Percentiles rank a stretch among this genome's conserved stretches.
phyloP scores from a whole-genome alignment of 2,888 invertebrate genomes.

The Unio pictorum region DNA sequence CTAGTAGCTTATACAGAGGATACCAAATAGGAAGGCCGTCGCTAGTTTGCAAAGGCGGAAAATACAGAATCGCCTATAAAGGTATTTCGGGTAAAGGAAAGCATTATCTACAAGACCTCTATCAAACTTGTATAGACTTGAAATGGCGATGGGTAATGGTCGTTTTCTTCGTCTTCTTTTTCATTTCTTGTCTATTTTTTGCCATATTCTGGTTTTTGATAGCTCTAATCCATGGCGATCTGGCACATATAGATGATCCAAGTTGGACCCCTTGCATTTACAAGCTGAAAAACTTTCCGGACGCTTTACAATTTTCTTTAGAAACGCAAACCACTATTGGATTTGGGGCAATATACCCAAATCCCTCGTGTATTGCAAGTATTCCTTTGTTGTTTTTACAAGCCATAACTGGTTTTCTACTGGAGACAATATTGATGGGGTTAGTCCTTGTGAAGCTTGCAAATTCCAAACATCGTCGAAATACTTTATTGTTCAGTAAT shows the following conservation, averaged over 20 bases:
- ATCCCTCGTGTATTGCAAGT: conserved; percentile 91
- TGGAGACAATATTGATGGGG: conserved; percentile 80
- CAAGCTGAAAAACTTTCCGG: conserved; percentile 88
- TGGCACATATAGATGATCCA: conserved; percentile 48
- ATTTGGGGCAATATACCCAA: conserved; percentile 87
- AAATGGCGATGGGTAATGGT: conserved; percentile 89
- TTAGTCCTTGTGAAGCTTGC: conserved; percentile 93
- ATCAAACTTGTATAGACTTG: conserved; percentile 93
- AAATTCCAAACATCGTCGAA: conserved; percentile 93
- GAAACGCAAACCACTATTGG: conserved; percentile 98
- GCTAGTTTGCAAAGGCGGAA: conserved; percentile 95
- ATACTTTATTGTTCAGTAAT: conserved; percentile 92
- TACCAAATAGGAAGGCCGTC: conserved; percentile 48
- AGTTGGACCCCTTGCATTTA: conserved; percentile 72
- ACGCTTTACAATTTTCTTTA: conserved; percentile 93
- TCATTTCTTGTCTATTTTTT: conserved; percentile 89
- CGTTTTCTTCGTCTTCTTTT: conserved; percentile 89
- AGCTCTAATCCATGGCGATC: conserved; percentile 68
- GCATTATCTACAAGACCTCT: conserved; percentile 79
- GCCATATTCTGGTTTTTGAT: conserved; percentile 74
- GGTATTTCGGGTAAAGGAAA: conserved; percentile 74
- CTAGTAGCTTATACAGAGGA: conserved; percentile 23
- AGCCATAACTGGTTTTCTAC: conserved; percentile 88
- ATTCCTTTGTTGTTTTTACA: conserved; percentile 91
- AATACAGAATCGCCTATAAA: conserved; percentile 94